Evolutionary conservation across 2,797 vertebrate species (phyloP), one percentile per base, ranked within the genome.

Genomic region (Leucoraja ocellata): DNA sequence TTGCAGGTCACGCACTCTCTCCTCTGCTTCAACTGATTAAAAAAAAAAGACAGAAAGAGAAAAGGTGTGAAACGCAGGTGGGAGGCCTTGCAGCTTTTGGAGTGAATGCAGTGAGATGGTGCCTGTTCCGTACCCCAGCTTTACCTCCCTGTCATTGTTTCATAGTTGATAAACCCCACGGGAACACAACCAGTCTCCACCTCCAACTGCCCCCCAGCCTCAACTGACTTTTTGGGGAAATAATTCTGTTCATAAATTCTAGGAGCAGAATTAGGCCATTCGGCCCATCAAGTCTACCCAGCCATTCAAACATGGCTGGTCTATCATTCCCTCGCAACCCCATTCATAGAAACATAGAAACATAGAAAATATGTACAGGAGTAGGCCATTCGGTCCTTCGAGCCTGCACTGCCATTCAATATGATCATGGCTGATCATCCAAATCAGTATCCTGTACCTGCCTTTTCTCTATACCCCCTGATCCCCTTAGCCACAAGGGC

Each of bases 1-100:
- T 96, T 96, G 96, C 96, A 95, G 96, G 95, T 96, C 96, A 96
- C 96, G 95, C 94, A 74, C 46, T 71, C 25, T 58, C 68, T 46
- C 25, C 36, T 74, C 11, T 6, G 13, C 25, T 74, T 74, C 21
- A 74, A 13, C 23, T 54, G 90, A 76, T 74, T 92, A 80, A 80
- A 80, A 91, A 73, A 73, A 74, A 76, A 14, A 32, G 11, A 36
- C 39, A 92, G 68, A 25, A 58, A 32, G 71, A 63, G 54, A 74
- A 73, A 92, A 21, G 16, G 5, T 88, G 83, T n/a, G 16, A 68
- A 36, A 4, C 6, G 21, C 32, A 8, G 6, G 46, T 58, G 1
- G n/a, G 13, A 65, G 13, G 13, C 28, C 83, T 63, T 65, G 65
- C 58, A 16, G n/a, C 5, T 11, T 54, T 25, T n/a, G 23, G 1